Percentiles rank a stretch among this genome's conserved stretches.
Conservation (phyloP, 2,888 invertebrate genomes). For the Andrena bucephala region DNA sequence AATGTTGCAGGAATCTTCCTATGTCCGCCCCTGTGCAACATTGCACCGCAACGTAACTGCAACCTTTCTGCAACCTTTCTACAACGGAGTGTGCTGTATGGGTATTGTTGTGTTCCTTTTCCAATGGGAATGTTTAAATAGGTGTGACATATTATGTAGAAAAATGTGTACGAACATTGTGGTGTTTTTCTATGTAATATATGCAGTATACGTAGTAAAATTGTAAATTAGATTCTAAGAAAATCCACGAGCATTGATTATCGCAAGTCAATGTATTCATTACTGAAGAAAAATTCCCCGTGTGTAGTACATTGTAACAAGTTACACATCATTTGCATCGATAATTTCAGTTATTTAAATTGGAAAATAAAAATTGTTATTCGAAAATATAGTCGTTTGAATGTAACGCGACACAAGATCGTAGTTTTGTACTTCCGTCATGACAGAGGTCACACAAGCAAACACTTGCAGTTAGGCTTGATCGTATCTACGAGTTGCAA, state of each 20-base stretch:
- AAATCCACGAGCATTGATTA: not conserved
- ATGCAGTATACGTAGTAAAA: no score
- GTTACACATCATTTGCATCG: constrained; percentile 20
- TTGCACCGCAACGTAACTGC: no score
- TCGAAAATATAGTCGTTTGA: not conserved
- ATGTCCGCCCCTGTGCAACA: no score
- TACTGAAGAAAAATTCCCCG: not conserved
- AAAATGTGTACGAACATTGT: not conserved
- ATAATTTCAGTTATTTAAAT: constrained; percentile 6
- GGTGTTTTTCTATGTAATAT: no score
- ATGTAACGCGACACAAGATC: not conserved
- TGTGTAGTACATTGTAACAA: not conserved
- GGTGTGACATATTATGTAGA: not conserved
- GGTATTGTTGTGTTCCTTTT: not conserved
- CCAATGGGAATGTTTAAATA: not conserved
- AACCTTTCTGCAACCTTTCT: no score
- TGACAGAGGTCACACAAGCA: not conserved
- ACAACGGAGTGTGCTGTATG: no score
- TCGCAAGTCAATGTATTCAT: not conserved
- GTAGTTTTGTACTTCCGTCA: not conserved
- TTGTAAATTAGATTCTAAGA: not conserved
- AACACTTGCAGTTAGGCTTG: not conserved
- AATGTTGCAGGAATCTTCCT: no score
- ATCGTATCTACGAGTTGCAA: no score
- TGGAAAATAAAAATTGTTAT: not conserved